Base-by-base conservation (phyloP, 2,797 vertebrate genomes). In the Esox lucius region DNA sequence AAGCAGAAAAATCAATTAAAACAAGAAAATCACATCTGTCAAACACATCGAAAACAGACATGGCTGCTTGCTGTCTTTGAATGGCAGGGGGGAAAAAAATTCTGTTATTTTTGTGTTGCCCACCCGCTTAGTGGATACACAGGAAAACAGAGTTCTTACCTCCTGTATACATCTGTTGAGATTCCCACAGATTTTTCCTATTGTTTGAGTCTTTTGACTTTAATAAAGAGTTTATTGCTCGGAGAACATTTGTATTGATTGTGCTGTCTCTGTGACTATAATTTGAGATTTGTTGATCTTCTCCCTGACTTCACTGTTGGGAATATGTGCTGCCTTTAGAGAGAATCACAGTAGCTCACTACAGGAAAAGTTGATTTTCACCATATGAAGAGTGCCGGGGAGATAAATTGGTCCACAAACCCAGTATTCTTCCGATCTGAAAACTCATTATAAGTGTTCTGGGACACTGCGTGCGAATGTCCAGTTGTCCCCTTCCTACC, bases 161-260 rank as follows among this genome's bases (percentile, higher is more conserved):
- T 78, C 67, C 70, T 71, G 76, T 28, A 77, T 78, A 77, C 71
- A 76, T 77, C 67, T 79, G 24, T 31, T 24, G 71, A 68, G 75
- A 56, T 72, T 71, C 46, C 35, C 78, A 35, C 56, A 80, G 68
- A 74, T 84, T 81, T 79, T 61, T 84, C 88, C 81, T 73, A 72
- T 68, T 79, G 81, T 85, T 89, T 91, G 86, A 85, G 87, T 87
- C 75, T 77, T 78, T 82, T 70, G 51, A 76, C 70, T 83, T 89
- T 89, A 88, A 92, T 88, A 88, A 89, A 86, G 78, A 83, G 74
- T 86, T 84, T 87, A 89, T 90, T 92, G 87, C 83, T 86, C 31
- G 78, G 82, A 90, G 85, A 84, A 89, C 81, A 71, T 78, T 80
- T 79, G 74, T 84, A 91, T 92, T 80, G 86, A 93, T 91, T 87